These are phyloP conservation scores for Malachius bipustulatus DNA, from an alignment of 2,888 invertebrate species.

Conservation along the genomic window DNA sequence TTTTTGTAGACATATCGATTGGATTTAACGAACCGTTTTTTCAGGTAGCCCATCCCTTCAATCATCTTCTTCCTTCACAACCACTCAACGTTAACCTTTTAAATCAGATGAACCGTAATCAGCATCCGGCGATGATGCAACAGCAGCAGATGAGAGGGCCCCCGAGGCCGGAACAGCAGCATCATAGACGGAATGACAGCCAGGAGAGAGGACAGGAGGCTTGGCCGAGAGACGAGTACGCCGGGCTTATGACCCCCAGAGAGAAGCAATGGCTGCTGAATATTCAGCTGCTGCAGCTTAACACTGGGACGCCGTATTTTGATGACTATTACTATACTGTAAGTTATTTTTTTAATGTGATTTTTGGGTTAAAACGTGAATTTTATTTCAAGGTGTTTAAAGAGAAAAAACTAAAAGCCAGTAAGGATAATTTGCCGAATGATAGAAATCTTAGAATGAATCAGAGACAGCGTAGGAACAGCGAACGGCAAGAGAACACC, in stretches of 20 bases:
- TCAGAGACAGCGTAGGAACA: constrained; percentile 28
- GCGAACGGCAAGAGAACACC: constrained; percentile 40
- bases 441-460: constrained; percentile 52
- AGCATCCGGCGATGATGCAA: no score
- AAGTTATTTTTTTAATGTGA: constrained; percentile 26
- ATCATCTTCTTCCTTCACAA: constrained; percentile 27
- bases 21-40: background rate
- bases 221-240: constrained; percentile 70
- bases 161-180: constrained; percentile 22
- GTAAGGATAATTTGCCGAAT: constrained; percentile 38
- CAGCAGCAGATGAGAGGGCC: no score
- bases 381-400: constrained; percentile 43
- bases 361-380: constrained; percentile 4
- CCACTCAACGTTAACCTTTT: constrained; percentile 19
- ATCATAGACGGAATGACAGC: constrained; percentile 10
- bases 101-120: constrained; percentile 13
- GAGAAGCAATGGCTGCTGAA: constrained; percentile 96
- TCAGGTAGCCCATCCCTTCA: constrained; percentile 21
- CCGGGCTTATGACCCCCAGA: constrained; percentile 83
- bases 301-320: constrained; percentile 89
- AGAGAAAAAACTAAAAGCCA: constrained; percentile 47
- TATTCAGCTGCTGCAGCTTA: constrained; percentile 86
- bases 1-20: background rate
- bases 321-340: constrained; percentile 97
- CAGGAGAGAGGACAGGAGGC: constrained; percentile 16